These are phyloP conservation scores for Perizoma flavofasciatum DNA, from an alignment of 2,888 invertebrate species.

Conservation along the genomic window DNA sequence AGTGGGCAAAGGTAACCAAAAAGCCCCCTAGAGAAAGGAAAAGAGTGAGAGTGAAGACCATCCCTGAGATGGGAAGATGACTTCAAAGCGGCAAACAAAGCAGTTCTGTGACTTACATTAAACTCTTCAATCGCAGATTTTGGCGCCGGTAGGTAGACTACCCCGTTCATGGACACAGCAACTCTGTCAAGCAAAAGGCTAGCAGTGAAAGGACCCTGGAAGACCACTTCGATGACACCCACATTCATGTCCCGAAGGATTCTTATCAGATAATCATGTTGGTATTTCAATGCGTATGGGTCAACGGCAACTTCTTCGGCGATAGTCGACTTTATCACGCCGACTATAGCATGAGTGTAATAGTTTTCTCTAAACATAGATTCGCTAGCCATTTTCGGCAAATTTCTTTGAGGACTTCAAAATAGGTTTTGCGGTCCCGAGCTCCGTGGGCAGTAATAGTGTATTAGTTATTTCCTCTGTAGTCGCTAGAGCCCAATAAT, in stretches of 20 bases:
- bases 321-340: slow-evolving; percentile 29
- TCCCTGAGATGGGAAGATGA: too few species aligned
- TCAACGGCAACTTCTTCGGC: slow-evolving; percentile 29
- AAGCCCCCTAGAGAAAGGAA: too few species aligned
- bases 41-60: too few species aligned
- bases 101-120: slow-evolving; percentile 84
- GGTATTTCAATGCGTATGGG: slow-evolving; percentile 53
- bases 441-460: too few species aligned
- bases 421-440: too few species aligned
- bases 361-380: slow-evolving; percentile 23
- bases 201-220: slow-evolving; percentile 92
- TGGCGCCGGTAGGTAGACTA: slow-evolving; percentile 93
- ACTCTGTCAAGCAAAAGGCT: slow-evolving; percentile 95
- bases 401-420: not conserved
- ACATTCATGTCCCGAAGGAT: slow-evolving; percentile 92
- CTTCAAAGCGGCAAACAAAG: too few species aligned
- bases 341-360: slow-evolving; percentile 30
- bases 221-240: slow-evolving; percentile 95
- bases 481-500: too few species aligned
- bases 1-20: too few species aligned
- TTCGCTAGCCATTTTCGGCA: slow-evolving; percentile 21
- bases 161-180: slow-evolving; percentile 96
- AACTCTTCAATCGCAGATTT: slow-evolving; percentile 87
- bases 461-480: too few species aligned
- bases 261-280: slow-evolving; percentile 93